Base-by-base conservation (phyloP, 2,113 vertebrate genomes). In the Hyperoodon ampullatus region DNA sequence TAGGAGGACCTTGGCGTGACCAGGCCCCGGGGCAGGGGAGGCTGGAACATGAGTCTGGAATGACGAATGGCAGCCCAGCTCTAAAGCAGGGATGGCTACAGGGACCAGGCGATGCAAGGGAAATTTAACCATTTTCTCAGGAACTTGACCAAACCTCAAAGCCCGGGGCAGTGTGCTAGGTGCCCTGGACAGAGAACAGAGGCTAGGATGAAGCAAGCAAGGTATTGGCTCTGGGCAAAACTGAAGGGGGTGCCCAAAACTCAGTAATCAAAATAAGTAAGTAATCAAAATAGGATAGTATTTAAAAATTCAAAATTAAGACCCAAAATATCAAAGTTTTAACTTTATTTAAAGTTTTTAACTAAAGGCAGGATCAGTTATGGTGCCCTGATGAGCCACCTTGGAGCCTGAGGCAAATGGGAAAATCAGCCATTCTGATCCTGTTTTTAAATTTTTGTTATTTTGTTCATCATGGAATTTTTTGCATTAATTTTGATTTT, bases 1-100 rank as follows among this genome's bases (percentile, higher is more conserved):
- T 13, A 28, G 53, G 61, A 47, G 21, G 23, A 84, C 24, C 0
- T 3, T 1, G 8, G 4, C 8, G 0, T 11, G 68, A 23, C 24
- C 53, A 80, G 74, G 23, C 28, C 42, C 3, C 18, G 28, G 47
- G 21, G 5, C 13, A 53, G 15, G 14, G 15, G 50, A 53, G 50
- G 50, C 33, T 33, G 11, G 24, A 23, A 9, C 19, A 50, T 2
- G 30, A 3, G 26, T 44, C 75, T 60, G 26, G 23, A 68, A 35
- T 70, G 12, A 35, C 23, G 15, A 82, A 60, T 12, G 42, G 7
- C 26, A 19, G 15, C 26, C 78, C 66, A 23, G 9, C 12, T 24
- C 30, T 30, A 60, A 33, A 33, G 83, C 47, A 13, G 11, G 42
- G 24, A 3, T 26, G 9, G 24, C 65, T 18, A 3, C 42, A 35